phyloP scores from a whole-genome alignment of 2,113 vertebrate genomes.

The Galbula dea region DNA sequence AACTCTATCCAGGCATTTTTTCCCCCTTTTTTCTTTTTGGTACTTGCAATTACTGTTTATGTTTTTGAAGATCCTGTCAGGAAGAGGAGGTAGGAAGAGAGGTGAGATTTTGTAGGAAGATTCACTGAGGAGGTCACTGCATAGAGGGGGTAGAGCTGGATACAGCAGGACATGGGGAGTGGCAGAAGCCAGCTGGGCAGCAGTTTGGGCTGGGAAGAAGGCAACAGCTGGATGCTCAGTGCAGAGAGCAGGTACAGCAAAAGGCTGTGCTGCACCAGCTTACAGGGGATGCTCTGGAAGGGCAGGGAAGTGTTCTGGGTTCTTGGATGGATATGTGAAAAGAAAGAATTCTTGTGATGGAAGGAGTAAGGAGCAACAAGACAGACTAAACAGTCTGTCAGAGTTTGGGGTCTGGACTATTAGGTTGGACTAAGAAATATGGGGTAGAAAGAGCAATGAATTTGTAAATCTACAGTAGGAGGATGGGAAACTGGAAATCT shows the following conservation, averaged over 20 bases:
- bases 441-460: background rate
- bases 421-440: background rate
- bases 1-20: background rate
- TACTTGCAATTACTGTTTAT: background rate
- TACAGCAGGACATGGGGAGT: background rate
- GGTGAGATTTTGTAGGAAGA: background rate
- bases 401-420: background rate
- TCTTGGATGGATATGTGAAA: background rate
- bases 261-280: background rate
- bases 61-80: background rate
- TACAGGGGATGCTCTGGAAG: background rate
- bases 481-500: background rate
- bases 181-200: background rate
- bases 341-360: background rate
- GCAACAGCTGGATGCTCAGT: background rate
- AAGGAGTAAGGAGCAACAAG: background rate
- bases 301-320: background rate
- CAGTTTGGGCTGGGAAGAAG: background rate
- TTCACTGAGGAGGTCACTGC: background rate
- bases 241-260: background rate
- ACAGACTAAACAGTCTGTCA: background rate
- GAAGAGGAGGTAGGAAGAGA: background rate
- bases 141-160: background rate
- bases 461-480: background rate
- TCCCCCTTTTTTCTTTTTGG: background rate